Conservation (phyloP, 64 coral and sea anemone genomes). For the Porites australiensis region DNA sequence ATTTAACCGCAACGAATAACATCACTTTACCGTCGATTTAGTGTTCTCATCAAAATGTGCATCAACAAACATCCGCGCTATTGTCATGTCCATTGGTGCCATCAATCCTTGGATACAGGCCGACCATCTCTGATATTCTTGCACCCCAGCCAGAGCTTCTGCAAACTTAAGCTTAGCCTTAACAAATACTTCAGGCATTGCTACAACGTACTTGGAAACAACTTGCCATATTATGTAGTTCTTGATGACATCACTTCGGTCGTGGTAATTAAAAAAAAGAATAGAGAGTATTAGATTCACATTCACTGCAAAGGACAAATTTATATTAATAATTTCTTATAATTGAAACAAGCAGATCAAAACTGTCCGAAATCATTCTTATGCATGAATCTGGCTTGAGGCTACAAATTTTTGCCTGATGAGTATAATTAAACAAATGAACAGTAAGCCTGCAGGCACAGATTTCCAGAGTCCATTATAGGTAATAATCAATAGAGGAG, state of each 20-base stretch:
- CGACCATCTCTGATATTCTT: slow-evolving; percentile 27
- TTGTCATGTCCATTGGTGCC: slow-evolving; percentile 22
- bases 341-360: too few relatives aligned
- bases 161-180: slow-evolving; percentile 4
- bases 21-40: slow-evolving; percentile 36
- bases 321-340: too few relatives aligned
- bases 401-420: too few relatives aligned
- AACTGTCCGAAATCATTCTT: too few relatives aligned
- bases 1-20: too few relatives aligned
- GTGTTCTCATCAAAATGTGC: slow-evolving; percentile 33
- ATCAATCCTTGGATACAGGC: slow-evolving; percentile 7
- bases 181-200: slow-evolving; percentile 21
- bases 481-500: too few relatives aligned
- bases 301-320: too few relatives aligned
- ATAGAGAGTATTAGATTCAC: too few relatives aligned
- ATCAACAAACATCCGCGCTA: slow-evolving; percentile 58
- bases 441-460: too few relatives aligned
- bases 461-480: too few relatives aligned
- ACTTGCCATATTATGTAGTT: slow-evolving; percentile 74
- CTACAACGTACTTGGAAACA: slow-evolving; percentile 11
- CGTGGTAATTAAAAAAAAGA: neutral
- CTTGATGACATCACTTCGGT: neutral
- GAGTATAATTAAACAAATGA: too few relatives aligned
- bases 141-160: neutral
- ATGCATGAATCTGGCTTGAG: too few relatives aligned